phyloP scores from a whole-genome alignment of 2,888 invertebrate genomes.

The Harpalus rufipes region DNA sequence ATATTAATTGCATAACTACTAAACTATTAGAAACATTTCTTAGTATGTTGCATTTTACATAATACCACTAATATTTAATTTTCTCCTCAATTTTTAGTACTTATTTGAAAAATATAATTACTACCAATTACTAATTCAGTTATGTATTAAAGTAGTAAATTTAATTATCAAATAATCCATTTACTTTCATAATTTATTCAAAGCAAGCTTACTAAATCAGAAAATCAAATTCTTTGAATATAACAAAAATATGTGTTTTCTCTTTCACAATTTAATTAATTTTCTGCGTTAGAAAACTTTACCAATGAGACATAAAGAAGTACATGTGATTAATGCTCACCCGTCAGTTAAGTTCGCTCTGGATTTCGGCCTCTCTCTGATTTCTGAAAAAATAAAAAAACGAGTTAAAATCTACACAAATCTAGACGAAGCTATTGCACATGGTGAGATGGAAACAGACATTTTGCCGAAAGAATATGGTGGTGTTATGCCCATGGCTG shows the following conservation, averaged over 20 bases:
- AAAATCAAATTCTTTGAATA: no score
- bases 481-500: slow-evolving; percentile 88
- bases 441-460: slow-evolving; percentile 74
- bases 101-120: no score
- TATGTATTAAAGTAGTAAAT: no score
- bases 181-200: no score
- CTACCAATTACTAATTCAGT: no score
- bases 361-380: slow-evolving; percentile 87
- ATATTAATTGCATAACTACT: no score
- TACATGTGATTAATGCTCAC: slow-evolving; percentile 87
- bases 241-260: neutral
- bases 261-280: neutral
- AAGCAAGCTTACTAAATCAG: no score
- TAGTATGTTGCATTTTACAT: no score
- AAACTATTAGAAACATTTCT: no score
- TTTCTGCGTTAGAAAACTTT: slow-evolving; percentile 81
- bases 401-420: slow-evolving; percentile 84
- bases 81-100: no score
- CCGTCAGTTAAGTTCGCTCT: slow-evolving; percentile 87
- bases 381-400: slow-evolving; percentile 87
- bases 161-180: no score
- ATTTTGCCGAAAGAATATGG: slow-evolving; percentile 90
- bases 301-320: slow-evolving; percentile 89
- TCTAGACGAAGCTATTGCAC: slow-evolving; percentile 79
- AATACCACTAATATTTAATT: no score